Percentiles rank a stretch among this genome's conserved stretches.
phyloP scores from a whole-genome alignment of 2,888 invertebrate genomes.

The Herminia tarsipennalis region DNA sequence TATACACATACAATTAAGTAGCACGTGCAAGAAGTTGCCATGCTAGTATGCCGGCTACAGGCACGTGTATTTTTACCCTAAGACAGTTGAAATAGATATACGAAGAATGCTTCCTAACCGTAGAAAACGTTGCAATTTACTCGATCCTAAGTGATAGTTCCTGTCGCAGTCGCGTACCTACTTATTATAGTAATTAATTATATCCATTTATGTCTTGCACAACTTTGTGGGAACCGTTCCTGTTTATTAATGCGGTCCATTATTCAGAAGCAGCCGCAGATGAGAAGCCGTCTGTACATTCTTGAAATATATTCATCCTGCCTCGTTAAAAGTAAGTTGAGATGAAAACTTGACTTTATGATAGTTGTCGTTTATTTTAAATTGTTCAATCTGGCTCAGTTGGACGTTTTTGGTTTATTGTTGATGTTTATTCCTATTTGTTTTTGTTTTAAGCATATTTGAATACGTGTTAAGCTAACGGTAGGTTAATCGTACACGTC shows the following conservation, averaged over 20 bases:
- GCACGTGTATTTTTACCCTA: background rate
- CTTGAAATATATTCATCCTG: constrained; percentile 70
- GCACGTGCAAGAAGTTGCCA: too few relatives aligned
- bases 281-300: constrained; percentile 73
- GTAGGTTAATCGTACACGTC: too few relatives aligned
- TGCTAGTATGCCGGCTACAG: constrained; percentile 19
- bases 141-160: constrained; percentile 70
- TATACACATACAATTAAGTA: too few relatives aligned
- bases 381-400: constrained; percentile 36
- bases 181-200: constrained; percentile 74
- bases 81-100: constrained; percentile 27
- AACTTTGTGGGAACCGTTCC: constrained; percentile 66
- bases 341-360: constrained; percentile 65
- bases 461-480: background rate
- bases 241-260: constrained; percentile 81
- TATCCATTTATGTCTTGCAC: constrained; percentile 67
- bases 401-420: constrained; percentile 10
- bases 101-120: constrained; percentile 4
- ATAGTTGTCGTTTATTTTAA: constrained; percentile 58
- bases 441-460: constrained; percentile 4
- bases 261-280: constrained; percentile 78
- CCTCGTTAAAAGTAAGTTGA: constrained; percentile 71
- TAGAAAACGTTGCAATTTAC: constrained; percentile 46
- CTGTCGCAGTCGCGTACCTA: constrained; percentile 56
- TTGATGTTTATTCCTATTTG: constrained; percentile 5